Base-by-base conservation (phyloP, 2,888 invertebrate genomes). In the Chirona hameri region DNA sequence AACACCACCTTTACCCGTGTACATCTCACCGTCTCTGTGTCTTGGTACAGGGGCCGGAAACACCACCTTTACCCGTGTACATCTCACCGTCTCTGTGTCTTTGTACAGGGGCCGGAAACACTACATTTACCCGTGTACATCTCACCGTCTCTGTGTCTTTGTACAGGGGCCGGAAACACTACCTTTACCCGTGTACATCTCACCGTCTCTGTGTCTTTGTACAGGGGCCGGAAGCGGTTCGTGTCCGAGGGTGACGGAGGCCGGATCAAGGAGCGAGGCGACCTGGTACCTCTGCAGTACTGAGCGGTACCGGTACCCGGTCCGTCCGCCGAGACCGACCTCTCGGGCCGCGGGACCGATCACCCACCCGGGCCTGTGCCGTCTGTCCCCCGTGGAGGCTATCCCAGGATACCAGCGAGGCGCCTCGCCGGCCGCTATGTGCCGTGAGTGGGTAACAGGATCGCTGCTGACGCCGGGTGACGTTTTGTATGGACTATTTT, bases 181-280 rank as follows among this genome's bases (percentile, higher is more conserved):
- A n/a, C n/a, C n/a, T n/a, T n/a, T n/a, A n/a, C n/a, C n/a, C 7
- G 39, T 39, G 7, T 39, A 39, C n/a, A 10, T n/a, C 24, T 60
- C 18, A 21, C 18, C 60, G 18, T 60, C 24, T 60, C 52, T 4
- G 60, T 60, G 24, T n/a, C 18, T 21, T 1, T 12, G 88, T 88
- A 0, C 91, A 94, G 95, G 88, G 95, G 96, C 82, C 94, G 97
- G 88, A 97, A 97, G 88, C 93, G 97, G 85, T 97, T 95, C 88
- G 96, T 97, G 82, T 97, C 96, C 7, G 97, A 97, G 89, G 97
- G 97, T 85, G 97, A 97, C 88, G 96, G 96, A 85, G 95, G 95
- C 84, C 92, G 92, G 87, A 91, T 96, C 88, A 96, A 96, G 89
- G 93, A 93, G 72, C 81, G 84, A 52, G 83, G 76, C 24, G 76